A percentile compares a stretch with the other conserved stretches of the same genome.
phyloP scores from a whole-genome alignment of 1,140 invertebrate species.

The Ceratoteleas bidentatus region DNA sequence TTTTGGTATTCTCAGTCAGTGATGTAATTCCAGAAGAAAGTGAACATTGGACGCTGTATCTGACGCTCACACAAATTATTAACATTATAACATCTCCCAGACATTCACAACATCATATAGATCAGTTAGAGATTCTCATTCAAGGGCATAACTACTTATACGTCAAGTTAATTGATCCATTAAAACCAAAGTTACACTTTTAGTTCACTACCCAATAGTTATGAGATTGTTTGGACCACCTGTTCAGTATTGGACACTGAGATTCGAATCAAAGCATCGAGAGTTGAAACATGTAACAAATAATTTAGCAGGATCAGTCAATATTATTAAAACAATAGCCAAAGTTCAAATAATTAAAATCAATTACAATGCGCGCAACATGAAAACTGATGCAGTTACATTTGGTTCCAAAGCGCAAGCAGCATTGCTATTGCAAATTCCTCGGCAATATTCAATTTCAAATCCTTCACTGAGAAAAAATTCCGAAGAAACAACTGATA shows the following conservation, averaged over 20 bases:
- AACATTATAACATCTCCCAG: conserved; percentile 26
- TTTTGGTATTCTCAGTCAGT: conserved; percentile 47
- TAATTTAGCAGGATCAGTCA: conserved; percentile 10
- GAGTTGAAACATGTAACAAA: conserved; percentile 39
- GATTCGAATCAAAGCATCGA: conserved; percentile 44
- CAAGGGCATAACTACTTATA: conserved; percentile 21
- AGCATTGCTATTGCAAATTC: neutral
- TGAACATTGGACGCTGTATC: conserved; percentile 46
- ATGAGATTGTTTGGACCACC: conserved; percentile 28
- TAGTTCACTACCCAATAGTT: conserved; percentile 27
- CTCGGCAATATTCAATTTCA: conserved; percentile 1
- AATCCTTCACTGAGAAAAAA: neutral
- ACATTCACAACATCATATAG: neutral
- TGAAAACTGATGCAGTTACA: neutral
- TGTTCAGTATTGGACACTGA: conserved; percentile 47
- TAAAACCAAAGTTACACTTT: conserved; percentile 45
- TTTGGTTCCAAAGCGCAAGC: conserved; percentile 1
- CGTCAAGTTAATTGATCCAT: conserved; percentile 13
- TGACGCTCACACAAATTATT: conserved; percentile 28
- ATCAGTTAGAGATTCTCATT: conserved; percentile 13
- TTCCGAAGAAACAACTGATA: too few relatives aligned
- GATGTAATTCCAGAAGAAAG: conserved; percentile 35
- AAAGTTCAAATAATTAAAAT: conserved; percentile 31
- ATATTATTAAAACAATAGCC: conserved; percentile 38
- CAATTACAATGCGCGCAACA: neutral